A percentile compares a stretch with the other conserved stretches of the same genome.
Conservation (phyloP, 2,113 vertebrate species). For the Chlorodrepanis virens region DNA sequence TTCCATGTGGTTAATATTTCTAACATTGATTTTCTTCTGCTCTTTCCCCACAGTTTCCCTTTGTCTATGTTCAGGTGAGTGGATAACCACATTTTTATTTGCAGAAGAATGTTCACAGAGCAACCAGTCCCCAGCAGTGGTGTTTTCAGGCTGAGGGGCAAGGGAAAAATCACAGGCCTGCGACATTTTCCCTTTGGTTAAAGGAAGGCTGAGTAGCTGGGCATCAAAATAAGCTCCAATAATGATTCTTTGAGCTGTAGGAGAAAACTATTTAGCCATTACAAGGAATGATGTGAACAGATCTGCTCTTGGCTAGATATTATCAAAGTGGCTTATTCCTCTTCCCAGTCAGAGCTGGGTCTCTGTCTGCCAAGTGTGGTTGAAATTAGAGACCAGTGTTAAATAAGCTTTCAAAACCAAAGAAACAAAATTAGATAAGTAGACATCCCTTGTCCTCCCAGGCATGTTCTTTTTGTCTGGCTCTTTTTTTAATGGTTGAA, state of each 20-base stretch:
- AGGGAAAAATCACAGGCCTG: fast-evolving
- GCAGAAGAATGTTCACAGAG: neutral
- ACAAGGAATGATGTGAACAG: neutral
- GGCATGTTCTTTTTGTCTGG: neutral
- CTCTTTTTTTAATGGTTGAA: neutral
- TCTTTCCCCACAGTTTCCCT: slow-evolving; percentile 42
- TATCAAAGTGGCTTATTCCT: neutral
- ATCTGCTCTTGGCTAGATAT: neutral
- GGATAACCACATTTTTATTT: neutral
- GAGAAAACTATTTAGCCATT: neutral
- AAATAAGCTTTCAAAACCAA: neutral
- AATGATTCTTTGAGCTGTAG: neutral
- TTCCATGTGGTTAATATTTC: neutral
- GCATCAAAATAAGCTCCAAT: neutral
- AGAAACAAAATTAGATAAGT: neutral
- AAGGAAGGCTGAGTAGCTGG: neutral
- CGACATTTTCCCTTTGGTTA: neutral
- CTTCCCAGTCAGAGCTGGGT: neutral
- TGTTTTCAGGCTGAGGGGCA: neutral
- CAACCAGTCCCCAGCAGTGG: neutral
- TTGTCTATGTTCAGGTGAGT: slow-evolving; percentile 41
- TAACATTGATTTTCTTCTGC: neutral
- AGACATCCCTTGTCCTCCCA: neutral
- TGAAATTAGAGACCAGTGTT: neutral
- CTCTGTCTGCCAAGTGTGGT: neutral